Base-by-base conservation (phyloP, 2,797 vertebrate genomes). In the Pantherophis vulpinus region DNA sequence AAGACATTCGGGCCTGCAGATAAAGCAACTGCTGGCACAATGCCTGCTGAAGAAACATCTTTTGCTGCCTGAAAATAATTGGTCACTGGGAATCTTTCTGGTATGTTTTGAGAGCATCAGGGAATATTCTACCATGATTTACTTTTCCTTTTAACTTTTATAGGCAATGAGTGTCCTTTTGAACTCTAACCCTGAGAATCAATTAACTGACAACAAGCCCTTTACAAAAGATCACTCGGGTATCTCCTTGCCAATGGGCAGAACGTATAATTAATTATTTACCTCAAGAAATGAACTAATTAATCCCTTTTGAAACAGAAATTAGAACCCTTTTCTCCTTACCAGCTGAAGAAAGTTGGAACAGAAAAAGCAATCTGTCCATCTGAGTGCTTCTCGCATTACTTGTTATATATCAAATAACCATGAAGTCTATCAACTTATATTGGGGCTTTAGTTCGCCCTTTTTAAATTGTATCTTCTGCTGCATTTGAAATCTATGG, bases 191-290 rank as follows among this genome's bases (percentile, higher is more conserved):
- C 54, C 60, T 29, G 86, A 59, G 92, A 58, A 70, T 94, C 91
- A 89, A 91, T 93, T 92, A 89, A 94, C 32, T 32, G 54, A 88
- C 60, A 88, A 90, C 25, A 87, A 90, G 23, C 27, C 66, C 83
- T 94, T 88, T 37, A 58, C 16, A 56, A 92, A 90, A 55, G 92
- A 79, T 55, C 63, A 47, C 56, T 87, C 12, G 88, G 56, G 58
- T 91, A 37, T 54, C 89, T 92, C 70, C 51, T 89, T 92, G 93
- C 90, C 86, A 91, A 16, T 91, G 54, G 54, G 54, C 60, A 91
- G 59, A 87, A 47, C 37, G 13, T 11, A 29, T 37, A 83, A 89
- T 94, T 37, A 86, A 93, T 94, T 94, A 94, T 92, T 91, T 93
- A 89, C 59, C 42, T 59, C 58, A 63, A 59, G 14, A 91, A 89